Percentiles rank a stretch among this genome's conserved stretches.
phyloP scores from a whole-genome alignment of 2,888 invertebrate species.

The Eristalinus sepulchralis region DNA sequence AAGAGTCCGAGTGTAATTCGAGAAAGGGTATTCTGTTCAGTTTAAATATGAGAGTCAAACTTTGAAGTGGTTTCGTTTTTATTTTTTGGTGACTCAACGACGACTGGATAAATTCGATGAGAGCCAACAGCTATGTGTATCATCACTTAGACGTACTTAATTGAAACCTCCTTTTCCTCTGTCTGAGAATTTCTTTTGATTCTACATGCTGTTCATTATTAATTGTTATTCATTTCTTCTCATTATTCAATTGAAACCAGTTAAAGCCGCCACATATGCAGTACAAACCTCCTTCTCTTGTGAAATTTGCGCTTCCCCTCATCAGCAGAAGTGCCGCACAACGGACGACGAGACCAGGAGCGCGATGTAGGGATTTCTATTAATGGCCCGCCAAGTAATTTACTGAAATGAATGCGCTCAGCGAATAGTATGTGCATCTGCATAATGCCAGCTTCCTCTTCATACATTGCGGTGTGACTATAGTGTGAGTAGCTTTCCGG shows the following conservation, averaged over 20 bases:
- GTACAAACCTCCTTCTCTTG: constrained; percentile 29
- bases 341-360: constrained; percentile 24
- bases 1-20: constrained; percentile 12
- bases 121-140: neutral
- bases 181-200: constrained; percentile 55
- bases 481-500: constrained; percentile 16
- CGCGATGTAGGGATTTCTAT: constrained; percentile 52
- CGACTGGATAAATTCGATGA: neutral
- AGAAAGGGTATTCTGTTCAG: constrained; percentile 5
- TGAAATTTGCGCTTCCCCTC: constrained; percentile 10
- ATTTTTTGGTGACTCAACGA: neutral
- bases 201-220: constrained; percentile 34
- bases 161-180: constrained; percentile 34
- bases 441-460: constrained; percentile 1
- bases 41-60: neutral
- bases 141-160: constrained; percentile 31
- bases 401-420: constrained; percentile 56
- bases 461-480: neutral
- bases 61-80: neutral
- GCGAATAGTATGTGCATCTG: neutral
- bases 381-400: constrained; percentile 65
- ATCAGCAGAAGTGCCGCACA: neutral
- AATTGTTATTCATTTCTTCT: constrained; percentile 67
- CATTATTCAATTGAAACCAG: constrained; percentile 69
- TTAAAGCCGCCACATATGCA: constrained; percentile 30